Conservation (phyloP, 2,113 vertebrate species). For the Etheostoma spectabile region DNA sequence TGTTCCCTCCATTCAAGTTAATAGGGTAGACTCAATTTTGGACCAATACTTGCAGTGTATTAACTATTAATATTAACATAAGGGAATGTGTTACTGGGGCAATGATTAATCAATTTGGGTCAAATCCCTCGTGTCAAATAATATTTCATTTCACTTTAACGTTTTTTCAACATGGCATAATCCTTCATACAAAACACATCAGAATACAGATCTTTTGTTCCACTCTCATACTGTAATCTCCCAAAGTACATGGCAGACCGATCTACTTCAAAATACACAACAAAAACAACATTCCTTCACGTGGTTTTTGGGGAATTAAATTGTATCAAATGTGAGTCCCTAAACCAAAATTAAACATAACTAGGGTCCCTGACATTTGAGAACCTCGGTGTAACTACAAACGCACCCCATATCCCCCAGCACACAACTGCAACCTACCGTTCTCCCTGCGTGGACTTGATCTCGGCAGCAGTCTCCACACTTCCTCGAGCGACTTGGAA, state of each 20-base stretch:
- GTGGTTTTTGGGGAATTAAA: not conserved
- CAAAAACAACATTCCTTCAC: not conserved
- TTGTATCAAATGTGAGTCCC: not conserved
- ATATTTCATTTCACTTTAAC: conserved; percentile 12
- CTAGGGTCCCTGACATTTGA: conserved; percentile 3
- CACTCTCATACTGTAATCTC: conserved; percentile 28
- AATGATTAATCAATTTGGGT: not conserved
- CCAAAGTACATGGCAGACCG: not conserved
- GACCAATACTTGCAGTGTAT: not conserved
- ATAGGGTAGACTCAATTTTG: not conserved
- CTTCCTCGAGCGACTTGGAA: conserved; percentile 42
- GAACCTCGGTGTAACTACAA: conserved; percentile 5
- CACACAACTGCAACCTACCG: conserved; percentile 60
- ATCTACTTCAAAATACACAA: not conserved
- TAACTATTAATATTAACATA: not conserved
- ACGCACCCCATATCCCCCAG: not conserved
- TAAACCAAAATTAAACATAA: not conserved
- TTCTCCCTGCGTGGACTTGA: conserved; percentile 41
- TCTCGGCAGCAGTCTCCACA: conserved; percentile 35
- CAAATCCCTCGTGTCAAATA: not conserved
- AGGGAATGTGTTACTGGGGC: too few species aligned
- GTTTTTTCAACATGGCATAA: not conserved
- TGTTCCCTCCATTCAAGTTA: not conserved
- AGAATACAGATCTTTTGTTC: conserved; percentile 26
- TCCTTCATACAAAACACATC: not conserved